Conservation (phyloP, 2,113 vertebrate genomes). For the Ctenomys sociabilis region DNA sequence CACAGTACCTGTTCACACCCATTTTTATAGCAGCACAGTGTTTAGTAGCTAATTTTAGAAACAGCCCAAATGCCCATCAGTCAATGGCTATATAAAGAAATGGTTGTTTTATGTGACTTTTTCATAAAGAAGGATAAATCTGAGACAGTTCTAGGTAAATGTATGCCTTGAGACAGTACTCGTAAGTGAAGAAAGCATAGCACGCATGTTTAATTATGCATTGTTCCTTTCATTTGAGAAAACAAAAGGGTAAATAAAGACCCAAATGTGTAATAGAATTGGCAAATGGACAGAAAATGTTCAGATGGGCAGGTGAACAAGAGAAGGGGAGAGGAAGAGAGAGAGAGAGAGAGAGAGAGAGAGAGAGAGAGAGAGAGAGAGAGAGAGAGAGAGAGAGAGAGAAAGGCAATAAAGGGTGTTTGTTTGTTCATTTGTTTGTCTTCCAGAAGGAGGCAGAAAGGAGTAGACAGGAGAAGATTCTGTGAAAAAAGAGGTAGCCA, state of each 20-base stretch:
- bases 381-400: neutral
- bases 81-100: neutral
- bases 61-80: neutral
- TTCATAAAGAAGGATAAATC: neutral
- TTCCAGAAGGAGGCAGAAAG: neutral
- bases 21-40: neutral
- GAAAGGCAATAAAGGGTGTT: neutral
- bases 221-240: neutral
- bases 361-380: neutral
- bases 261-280: neutral
- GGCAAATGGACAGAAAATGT: neutral
- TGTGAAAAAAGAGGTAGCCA: neutral
- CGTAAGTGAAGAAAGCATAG: neutral
- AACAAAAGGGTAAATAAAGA: neutral
- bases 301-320: neutral
- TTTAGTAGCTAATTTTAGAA: neutral
- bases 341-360: neutral
- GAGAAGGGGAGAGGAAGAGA: too few species aligned
- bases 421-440: too few species aligned
- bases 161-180: neutral
- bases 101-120: neutral
- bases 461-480: neutral
- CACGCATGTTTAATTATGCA: neutral
- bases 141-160: neutral
- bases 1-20: neutral